Conservation (phyloP, 2,888 invertebrate genomes). For the Temnothorax unifasciatus region DNA sequence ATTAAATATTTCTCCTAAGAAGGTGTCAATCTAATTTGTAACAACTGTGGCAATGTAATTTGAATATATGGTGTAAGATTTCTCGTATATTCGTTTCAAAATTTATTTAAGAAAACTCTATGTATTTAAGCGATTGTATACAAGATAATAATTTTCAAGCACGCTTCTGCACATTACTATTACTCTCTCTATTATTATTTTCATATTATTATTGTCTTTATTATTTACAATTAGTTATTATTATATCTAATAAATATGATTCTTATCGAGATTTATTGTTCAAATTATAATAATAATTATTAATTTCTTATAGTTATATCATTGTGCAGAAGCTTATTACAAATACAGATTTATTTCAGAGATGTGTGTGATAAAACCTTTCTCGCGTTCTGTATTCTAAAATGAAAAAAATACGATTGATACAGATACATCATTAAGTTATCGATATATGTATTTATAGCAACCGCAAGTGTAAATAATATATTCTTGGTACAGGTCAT, state of each 20-base stretch:
- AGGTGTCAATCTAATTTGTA: constrained; percentile 59
- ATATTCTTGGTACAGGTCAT: constrained; percentile 29
- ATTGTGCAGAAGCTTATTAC: neutral
- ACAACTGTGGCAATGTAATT: constrained; percentile 51
- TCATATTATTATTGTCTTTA: constrained; percentile 18
- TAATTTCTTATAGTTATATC: constrained; percentile 6
- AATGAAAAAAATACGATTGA: neutral
- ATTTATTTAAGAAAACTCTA: constrained; percentile 34
- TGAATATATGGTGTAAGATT: constrained; percentile 31
- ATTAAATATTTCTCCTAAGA: constrained; percentile 62
- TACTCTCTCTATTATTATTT: neutral
- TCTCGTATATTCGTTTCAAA: constrained; percentile 1
- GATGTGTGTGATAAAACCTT: constrained; percentile 15
- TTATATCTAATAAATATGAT: neutral
- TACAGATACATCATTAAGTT: constrained; percentile 11
- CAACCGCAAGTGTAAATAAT: constrained; percentile 35
- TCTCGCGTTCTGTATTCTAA: constrained; percentile 13
- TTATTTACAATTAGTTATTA: neutral
- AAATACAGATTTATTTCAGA: constrained; percentile 7
- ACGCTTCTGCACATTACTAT: constrained; percentile 31
- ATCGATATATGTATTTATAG: constrained; percentile 17
- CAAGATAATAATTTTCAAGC: constrained; percentile 50
- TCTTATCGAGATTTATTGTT: neutral
- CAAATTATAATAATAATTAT: constrained; percentile 6
- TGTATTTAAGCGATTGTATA: constrained; percentile 51